Evolutionary conservation across 2,888 invertebrate genomes (phyloP).

Genomic region (Epistrophe grossulariae): DNA sequence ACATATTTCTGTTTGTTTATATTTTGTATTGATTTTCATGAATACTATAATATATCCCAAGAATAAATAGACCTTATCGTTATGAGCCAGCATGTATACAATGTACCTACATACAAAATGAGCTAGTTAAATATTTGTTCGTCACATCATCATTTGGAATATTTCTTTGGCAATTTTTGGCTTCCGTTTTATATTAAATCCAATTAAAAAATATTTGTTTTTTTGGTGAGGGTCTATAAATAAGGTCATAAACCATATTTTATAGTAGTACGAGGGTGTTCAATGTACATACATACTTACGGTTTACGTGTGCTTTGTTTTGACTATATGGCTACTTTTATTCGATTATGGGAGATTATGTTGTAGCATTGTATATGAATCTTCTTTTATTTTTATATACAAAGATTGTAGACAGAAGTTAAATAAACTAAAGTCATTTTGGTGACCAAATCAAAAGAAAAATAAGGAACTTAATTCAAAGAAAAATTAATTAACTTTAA

Average conservation of each 20-base stretch:
- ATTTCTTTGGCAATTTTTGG: constrained; percentile 50
- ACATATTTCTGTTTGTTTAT: background rate
- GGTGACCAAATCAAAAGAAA: no score
- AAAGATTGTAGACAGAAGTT: no score
- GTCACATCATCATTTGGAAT: background rate
- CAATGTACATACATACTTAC: no score
- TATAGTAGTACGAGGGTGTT: constrained; percentile 24
- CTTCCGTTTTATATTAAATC: constrained; percentile 69
- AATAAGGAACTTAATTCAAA: no score
- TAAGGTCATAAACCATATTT: constrained; percentile 28
- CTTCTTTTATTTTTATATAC: no score
- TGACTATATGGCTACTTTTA: no score
- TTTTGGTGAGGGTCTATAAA: constrained; percentile 31
- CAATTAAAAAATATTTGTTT: constrained; percentile 59
- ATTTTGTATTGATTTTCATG: constrained; percentile 30
- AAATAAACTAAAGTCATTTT: no score
- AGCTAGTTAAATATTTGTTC: constrained; percentile 46
- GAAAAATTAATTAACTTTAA: no score
- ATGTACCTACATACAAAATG: background rate
- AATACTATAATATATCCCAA: background rate
- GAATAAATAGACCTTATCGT: background rate
- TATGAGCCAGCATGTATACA: background rate
- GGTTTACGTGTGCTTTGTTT: no score
- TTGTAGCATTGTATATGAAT: no score
- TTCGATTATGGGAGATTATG: no score